These are phyloP conservation scores for Microctenopoma lineatum DNA, from an alignment of 2,797 vertebrate species.

Conservation along the genomic window DNA sequence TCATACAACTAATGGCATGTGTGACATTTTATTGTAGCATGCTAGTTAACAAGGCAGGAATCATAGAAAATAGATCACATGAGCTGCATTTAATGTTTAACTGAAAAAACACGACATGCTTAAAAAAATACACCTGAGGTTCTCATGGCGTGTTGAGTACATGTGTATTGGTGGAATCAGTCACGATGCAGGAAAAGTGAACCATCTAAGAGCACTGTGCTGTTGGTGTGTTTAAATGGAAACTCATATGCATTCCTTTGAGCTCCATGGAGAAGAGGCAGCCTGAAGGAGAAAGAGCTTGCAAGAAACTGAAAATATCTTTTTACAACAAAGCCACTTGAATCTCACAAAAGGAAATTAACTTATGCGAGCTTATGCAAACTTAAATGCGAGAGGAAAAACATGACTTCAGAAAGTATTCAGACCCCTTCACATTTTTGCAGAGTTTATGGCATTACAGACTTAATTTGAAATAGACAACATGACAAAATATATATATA, in stretches of 20 bases:
- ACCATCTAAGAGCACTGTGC: slow-evolving; percentile 14
- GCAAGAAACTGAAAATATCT: slow-evolving; percentile 22
- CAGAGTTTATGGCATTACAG: not conserved
- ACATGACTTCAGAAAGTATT: not conserved
- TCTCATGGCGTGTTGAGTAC: not conserved
- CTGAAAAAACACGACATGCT: not conserved
- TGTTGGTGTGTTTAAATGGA: slow-evolving; percentile 27
- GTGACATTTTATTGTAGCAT: not conserved
- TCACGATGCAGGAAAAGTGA: slow-evolving; percentile 19
- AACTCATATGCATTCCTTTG: slow-evolving; percentile 44
- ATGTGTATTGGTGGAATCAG: slow-evolving; percentile 6
- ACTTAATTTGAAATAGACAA: not conserved
- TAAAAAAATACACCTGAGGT: slow-evolving; percentile 3
- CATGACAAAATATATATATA: no score
- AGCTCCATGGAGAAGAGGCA: slow-evolving; percentile 30
- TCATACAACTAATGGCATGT: not conserved
- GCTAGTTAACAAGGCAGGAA: not conserved
- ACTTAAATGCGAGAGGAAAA: slow-evolving; percentile 9
- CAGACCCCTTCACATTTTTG: not conserved
- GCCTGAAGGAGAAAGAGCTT: slow-evolving; percentile 29
- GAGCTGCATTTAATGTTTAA: not conserved
- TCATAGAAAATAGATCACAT: not conserved
- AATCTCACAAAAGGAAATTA: slow-evolving; percentile 31
- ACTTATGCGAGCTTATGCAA: not conserved
- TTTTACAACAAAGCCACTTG: slow-evolving; percentile 14